Evolutionary conservation across 2,113 vertebrate genomes (phyloP).

Genomic region (Scopus umbretta): DNA sequence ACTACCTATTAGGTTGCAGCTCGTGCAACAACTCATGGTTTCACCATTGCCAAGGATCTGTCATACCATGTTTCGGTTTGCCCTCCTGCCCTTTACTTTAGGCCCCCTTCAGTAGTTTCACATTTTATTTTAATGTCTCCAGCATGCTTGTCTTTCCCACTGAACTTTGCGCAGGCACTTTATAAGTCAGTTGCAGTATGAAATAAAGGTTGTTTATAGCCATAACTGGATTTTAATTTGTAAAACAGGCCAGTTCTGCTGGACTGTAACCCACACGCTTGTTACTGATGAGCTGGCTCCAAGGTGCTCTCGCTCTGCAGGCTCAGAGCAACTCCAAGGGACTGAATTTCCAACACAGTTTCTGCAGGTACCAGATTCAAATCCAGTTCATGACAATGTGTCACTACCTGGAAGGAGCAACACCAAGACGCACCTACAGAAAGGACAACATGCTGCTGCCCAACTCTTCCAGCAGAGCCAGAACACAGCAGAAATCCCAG

Average conservation of each 20-base stretch:
- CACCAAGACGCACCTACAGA: background rate
- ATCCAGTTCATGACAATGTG: background rate
- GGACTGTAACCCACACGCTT: background rate
- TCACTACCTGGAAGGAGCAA: background rate
- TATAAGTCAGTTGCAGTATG: background rate
- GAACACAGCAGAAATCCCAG: background rate
- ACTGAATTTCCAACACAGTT: background rate
- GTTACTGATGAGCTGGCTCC: background rate
- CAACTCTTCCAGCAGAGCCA: background rate
- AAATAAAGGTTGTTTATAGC: background rate
- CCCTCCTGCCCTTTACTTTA: background rate
- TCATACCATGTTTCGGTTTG: background rate
- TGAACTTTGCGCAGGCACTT: background rate
- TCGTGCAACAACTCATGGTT: background rate
- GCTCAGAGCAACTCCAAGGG: background rate
- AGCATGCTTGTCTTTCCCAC: background rate
- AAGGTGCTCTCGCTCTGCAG: fast-evolving
- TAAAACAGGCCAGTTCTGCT: background rate
- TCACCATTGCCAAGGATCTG: background rate
- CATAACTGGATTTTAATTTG: background rate
- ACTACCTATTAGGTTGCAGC: background rate
- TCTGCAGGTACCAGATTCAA: background rate
- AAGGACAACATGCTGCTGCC: background rate
- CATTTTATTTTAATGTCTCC: background rate
- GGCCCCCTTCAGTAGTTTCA: background rate